phyloP scores from a whole-genome alignment of 2,797 vertebrate species.

The Sebastes oblongus region DNA sequence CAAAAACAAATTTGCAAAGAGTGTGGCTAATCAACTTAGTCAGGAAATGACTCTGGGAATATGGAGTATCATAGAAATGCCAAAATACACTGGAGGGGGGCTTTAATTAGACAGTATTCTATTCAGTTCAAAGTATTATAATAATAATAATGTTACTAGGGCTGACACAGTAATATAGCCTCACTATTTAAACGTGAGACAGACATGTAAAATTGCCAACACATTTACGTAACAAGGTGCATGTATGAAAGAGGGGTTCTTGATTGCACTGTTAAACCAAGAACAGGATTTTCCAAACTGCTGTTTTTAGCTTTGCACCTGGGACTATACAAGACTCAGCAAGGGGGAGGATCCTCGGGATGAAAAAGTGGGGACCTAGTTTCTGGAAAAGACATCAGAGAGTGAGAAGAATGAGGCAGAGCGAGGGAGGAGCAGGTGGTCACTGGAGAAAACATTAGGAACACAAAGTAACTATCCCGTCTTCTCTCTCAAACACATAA shows the following conservation, averaged over 20 bases:
- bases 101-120: not conserved
- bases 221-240: not conserved
- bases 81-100: too few relatives aligned
- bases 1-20: too few relatives aligned
- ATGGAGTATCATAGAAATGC: too few relatives aligned
- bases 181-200: not conserved
- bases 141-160: not conserved
- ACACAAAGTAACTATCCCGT: constrained; percentile 2
- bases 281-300: constrained; percentile 20
- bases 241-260: not conserved
- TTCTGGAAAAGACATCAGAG: constrained; percentile 65
- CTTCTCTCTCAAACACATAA: not conserved
- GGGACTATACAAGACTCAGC: constrained; percentile 29
- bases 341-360: constrained; percentile 13
- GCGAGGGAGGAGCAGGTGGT: constrained; percentile 48
- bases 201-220: not conserved
- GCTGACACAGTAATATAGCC: not conserved
- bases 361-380: constrained; percentile 29
- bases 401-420: constrained; percentile 14
- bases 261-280: not conserved
- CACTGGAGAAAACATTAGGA: constrained; percentile 58
- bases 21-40: too few relatives aligned
- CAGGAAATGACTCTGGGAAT: too few relatives aligned
- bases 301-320: constrained; percentile 39
- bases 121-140: not conserved